Evolutionary conservation across 2,888 invertebrate species (phyloP).

Genomic region (Venustoraphidia nigricollis): DNA sequence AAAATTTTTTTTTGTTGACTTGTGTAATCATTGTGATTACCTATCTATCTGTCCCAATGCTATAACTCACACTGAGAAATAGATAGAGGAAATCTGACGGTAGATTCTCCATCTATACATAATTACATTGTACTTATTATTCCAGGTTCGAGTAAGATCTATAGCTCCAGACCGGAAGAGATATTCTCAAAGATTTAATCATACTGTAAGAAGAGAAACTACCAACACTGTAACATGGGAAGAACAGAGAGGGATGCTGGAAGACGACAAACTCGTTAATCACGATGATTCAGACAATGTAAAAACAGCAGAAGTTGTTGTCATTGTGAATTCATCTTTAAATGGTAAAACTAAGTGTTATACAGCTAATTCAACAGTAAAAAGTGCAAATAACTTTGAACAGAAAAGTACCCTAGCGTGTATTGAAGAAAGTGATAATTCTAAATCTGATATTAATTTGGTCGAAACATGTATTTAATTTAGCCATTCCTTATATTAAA

Average conservation of each 20-base stretch:
- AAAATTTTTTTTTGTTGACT: no score
- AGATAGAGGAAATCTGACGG: no score
- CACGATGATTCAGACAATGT: background rate
- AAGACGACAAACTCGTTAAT: background rate
- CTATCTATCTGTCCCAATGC: no score
- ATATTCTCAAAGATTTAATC: background rate
- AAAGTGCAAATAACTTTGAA: no score
- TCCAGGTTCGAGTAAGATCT: constrained; percentile 1
- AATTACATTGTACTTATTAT: no score
- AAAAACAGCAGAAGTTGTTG: constrained; percentile 7
- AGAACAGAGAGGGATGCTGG: background rate
- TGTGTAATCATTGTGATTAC: no score
- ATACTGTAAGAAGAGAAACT: background rate
- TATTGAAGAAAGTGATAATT: background rate
- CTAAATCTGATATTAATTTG: background rate
- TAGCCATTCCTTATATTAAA: background rate
- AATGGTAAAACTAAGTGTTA: constrained; percentile 9
- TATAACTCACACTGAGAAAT: no score
- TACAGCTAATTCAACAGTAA: background rate
- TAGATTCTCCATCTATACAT: no score
- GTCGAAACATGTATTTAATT: background rate
- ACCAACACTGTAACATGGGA: background rate
- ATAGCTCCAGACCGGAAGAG: background rate
- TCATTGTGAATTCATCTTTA: constrained; percentile 5
- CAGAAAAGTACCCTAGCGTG: no score